phyloP scores from a whole-genome alignment of 2,113 vertebrate genomes.

The Rhea pennata region DNA sequence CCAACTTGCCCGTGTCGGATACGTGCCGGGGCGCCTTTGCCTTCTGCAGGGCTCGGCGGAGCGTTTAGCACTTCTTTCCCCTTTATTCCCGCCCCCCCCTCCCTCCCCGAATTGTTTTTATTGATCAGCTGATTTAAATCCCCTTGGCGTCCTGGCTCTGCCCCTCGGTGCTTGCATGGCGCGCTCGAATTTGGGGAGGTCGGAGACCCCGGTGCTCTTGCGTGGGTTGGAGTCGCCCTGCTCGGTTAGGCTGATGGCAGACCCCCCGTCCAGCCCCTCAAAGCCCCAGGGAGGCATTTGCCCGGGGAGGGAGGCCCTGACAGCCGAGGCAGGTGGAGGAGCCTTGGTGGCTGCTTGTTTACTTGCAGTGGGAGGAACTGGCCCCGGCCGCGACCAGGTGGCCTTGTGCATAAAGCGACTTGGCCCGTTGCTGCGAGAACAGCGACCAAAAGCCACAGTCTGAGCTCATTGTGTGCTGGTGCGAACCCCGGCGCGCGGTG shows the following conservation, averaged over 20 bases:
- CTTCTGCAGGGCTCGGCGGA: neutral
- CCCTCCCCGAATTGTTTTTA: conserved; percentile 37
- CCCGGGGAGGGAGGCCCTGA: neutral
- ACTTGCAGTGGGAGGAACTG: neutral
- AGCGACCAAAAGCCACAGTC: conserved; percentile 1
- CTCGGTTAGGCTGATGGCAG: neutral
- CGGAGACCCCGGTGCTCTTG: neutral
- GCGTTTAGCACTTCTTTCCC: conserved; percentile 11
- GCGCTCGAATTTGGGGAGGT: too few species aligned
- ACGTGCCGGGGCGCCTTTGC: neutral
- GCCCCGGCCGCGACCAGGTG: neutral
- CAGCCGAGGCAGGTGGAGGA: neutral
- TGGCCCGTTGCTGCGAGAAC: neutral
- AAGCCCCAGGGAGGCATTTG: neutral
- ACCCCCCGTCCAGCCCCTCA: neutral
- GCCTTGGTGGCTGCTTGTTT: neutral
- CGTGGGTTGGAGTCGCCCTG: neutral
- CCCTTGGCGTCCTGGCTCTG: neutral
- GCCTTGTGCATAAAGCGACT: neutral
- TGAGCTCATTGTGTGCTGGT: conserved; percentile 30
- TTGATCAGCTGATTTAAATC: conserved; percentile 38
- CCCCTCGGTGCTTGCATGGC: neutral
- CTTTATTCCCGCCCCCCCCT: neutral
- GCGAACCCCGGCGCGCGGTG: neutral
- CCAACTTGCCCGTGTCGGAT: too few species aligned